Evolutionary conservation across 2,797 vertebrate species (phyloP).

Genomic region (Petrocephalus sullivani): DNA sequence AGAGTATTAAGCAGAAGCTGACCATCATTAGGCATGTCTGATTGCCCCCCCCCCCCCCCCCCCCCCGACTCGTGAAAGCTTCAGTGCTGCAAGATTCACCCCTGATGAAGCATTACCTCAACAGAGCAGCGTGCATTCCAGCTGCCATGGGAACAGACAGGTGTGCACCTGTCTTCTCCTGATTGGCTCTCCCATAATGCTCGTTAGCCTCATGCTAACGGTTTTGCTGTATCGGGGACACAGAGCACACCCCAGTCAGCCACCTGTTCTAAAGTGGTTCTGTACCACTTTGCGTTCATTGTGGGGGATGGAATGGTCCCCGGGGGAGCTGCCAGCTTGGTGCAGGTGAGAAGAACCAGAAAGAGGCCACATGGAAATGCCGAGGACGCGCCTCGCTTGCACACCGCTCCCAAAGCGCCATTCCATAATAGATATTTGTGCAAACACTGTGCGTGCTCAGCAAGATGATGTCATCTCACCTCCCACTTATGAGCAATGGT

Average conservation of each 20-base stretch:
- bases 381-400: background rate
- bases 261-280: background rate
- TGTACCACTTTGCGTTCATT: background rate
- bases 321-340: background rate
- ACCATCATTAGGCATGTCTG: background rate
- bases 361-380: background rate
- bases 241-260: background rate
- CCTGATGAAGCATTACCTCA: background rate
- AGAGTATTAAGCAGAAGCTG: background rate
- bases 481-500: background rate
- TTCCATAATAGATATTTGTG: background rate
- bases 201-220: background rate
- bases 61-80: background rate
- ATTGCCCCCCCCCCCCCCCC: background rate
- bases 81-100: background rate
- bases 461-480: background rate
- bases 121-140: constrained; percentile 23
- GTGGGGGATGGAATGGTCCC: background rate
- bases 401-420: background rate
- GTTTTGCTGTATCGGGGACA: background rate
- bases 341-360: background rate
- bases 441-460: background rate
- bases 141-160: constrained; percentile 27
- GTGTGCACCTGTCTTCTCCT: background rate
- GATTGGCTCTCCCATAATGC: background rate